Evolutionary conservation across 1,140 invertebrate species (phyloP).

Genomic region (Cherax quadricarinatus): DNA sequence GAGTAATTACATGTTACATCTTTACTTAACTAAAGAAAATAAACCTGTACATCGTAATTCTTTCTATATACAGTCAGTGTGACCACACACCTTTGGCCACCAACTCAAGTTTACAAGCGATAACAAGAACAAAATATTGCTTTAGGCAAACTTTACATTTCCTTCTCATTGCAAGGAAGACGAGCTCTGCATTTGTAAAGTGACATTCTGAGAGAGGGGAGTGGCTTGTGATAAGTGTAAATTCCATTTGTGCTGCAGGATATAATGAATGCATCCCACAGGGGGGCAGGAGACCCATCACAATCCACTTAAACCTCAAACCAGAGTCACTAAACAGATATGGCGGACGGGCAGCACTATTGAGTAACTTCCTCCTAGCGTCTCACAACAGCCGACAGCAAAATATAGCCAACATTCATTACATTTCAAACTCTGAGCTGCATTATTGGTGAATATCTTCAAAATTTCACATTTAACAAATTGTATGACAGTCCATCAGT

Average conservation of each 20-base stretch:
- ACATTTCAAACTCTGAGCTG: conserved; percentile 11
- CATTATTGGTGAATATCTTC: neutral
- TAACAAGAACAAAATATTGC: conserved; percentile 60
- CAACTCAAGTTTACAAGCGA: conserved; percentile 54
- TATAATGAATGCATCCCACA: conserved; percentile 5
- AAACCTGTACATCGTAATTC: conserved; percentile 58
- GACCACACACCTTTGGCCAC: conserved; percentile 15
- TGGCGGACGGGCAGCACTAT: conserved; percentile 51
- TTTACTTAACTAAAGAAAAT: conserved; percentile 56
- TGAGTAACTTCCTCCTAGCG: conserved; percentile 31
- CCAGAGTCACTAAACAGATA: conserved; percentile 39
- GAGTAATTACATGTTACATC: conserved; percentile 31
- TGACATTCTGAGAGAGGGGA: conserved; percentile 14
- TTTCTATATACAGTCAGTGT: conserved; percentile 50
- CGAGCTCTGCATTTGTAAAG: conserved; percentile 25
- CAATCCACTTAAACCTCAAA: conserved; percentile 21
- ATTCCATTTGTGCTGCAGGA: conserved; percentile 31
- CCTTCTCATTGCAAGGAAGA: conserved; percentile 51
- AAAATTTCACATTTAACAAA: neutral
- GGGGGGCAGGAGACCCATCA: neutral
- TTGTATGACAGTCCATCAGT: neutral
- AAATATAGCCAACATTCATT: conserved; percentile 6
- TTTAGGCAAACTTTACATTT: conserved; percentile 46
- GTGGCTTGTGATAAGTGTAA: conserved; percentile 7
- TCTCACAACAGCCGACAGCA: conserved; percentile 47